phyloP scores from a whole-genome alignment of 2,797 vertebrate species.

The Acanthornis magna region DNA sequence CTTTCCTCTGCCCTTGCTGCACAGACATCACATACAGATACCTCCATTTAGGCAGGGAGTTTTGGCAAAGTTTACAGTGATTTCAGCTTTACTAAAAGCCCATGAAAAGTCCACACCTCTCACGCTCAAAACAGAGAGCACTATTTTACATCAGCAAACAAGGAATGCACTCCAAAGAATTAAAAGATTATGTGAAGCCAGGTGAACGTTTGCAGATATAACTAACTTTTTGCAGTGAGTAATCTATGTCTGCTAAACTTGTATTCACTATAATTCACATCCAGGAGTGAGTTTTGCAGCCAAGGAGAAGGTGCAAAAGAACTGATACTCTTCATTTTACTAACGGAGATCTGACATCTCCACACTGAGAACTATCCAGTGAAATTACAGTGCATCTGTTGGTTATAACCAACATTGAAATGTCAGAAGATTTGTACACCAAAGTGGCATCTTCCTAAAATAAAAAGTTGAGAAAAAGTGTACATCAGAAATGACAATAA shows the following conservation, averaged over 20 bases:
- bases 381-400: not conserved
- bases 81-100: not conserved
- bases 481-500: not conserved
- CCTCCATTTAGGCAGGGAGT: not conserved
- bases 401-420: not conserved
- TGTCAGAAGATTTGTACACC: not conserved
- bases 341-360: not conserved
- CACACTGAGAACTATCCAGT: not conserved
- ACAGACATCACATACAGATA: not conserved
- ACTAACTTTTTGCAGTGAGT: not conserved
- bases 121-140: not conserved
- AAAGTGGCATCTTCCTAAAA: not conserved
- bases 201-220: not conserved
- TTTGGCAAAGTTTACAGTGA: not conserved
- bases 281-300: not conserved
- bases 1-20: not conserved
- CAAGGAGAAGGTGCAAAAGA: not conserved
- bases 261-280: not conserved
- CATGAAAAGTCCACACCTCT: not conserved
- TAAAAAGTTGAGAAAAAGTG: not conserved
- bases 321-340: not conserved
- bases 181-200: not conserved
- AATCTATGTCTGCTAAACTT: not conserved
- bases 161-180: not conserved
- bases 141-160: not conserved